A percentile compares a stretch with the other conserved stretches of the same genome.
Conservation (phyloP, 2,888 invertebrate species). For the Tiphia femorata region DNA sequence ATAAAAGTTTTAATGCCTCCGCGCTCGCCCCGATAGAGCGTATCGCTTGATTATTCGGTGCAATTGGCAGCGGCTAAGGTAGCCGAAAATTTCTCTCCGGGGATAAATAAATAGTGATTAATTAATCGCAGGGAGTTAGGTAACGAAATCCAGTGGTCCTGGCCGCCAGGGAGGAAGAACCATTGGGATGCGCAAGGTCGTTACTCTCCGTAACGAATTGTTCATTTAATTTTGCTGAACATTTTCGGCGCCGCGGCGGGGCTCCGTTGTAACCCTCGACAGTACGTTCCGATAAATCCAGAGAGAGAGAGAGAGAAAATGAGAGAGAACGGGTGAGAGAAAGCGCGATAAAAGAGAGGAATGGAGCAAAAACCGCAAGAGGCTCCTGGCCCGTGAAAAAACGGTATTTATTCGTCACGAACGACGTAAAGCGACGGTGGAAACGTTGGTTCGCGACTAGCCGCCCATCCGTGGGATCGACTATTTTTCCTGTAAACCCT, state of each 20-base stretch:
- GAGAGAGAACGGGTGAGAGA: not conserved
- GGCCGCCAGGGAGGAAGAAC: slow-evolving; percentile 40
- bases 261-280: slow-evolving; percentile 29
- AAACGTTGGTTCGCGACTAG: no score
- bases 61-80: slow-evolving; percentile 31
- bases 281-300: slow-evolving; percentile 41
- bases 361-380: slow-evolving; percentile 37
- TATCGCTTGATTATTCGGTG: slow-evolving; percentile 1
- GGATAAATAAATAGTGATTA: slow-evolving; percentile 46
- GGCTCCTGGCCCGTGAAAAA: slow-evolving; percentile 31
- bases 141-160: slow-evolving; percentile 28
- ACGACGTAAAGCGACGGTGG: slow-evolving; percentile 29
- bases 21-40: no score
- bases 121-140: slow-evolving; percentile 37
- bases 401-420: slow-evolving; percentile 22
- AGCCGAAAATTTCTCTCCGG: slow-evolving; percentile 36
- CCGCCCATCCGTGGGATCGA: no score
- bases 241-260: slow-evolving; percentile 48
- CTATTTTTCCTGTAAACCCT: no score
- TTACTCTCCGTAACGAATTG: slow-evolving; percentile 55
- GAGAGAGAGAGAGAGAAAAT: slow-evolving; percentile 3
- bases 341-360: not conserved
- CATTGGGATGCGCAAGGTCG: slow-evolving; percentile 36
- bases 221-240: slow-evolving; percentile 61
- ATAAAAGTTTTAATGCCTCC: no score